These are phyloP conservation scores for Teleiodes luculella DNA, from an alignment of 2,888 invertebrate genomes.

Conservation along the genomic window DNA sequence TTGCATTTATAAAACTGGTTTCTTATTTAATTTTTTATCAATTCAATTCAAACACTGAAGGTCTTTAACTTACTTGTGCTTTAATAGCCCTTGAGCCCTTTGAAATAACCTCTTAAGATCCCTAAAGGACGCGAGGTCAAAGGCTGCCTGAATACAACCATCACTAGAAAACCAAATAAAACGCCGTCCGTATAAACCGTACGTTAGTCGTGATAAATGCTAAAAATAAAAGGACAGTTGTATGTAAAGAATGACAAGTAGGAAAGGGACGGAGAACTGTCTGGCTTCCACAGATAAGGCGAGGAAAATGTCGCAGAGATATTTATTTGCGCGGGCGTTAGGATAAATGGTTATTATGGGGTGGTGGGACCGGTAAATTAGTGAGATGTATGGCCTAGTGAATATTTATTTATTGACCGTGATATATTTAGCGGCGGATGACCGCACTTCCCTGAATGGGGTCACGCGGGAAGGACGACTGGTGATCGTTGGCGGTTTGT, in stretches of 20 bases:
- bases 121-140: conserved; percentile 51
- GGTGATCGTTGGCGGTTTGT: not conserved
- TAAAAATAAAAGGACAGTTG: conserved; percentile 33
- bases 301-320: conserved; percentile 73
- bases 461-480: not conserved
- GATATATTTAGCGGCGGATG: conserved; percentile 49
- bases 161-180: conserved; percentile 74
- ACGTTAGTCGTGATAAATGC: conserved; percentile 51
- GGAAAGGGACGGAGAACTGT: conserved; percentile 43
- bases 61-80: not conserved
- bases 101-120: not conserved
- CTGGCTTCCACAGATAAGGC: conserved; percentile 70
- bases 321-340: conserved; percentile 61
- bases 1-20: too few relatives aligned
- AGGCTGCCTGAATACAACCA: conserved; percentile 66
- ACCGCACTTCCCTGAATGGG: conserved; percentile 2
- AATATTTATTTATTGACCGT: conserved; percentile 69
- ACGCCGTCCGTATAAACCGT: conserved; percentile 56
- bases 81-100: not conserved
- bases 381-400: conserved; percentile 69
- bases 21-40: too few relatives aligned
- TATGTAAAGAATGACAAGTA: conserved; percentile 23
- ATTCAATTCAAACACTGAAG: not conserved
- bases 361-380: conserved; percentile 59
- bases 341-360: conserved; percentile 74